Base-by-base conservation (phyloP, 2,113 vertebrate species). In the Columbina picui region DNA sequence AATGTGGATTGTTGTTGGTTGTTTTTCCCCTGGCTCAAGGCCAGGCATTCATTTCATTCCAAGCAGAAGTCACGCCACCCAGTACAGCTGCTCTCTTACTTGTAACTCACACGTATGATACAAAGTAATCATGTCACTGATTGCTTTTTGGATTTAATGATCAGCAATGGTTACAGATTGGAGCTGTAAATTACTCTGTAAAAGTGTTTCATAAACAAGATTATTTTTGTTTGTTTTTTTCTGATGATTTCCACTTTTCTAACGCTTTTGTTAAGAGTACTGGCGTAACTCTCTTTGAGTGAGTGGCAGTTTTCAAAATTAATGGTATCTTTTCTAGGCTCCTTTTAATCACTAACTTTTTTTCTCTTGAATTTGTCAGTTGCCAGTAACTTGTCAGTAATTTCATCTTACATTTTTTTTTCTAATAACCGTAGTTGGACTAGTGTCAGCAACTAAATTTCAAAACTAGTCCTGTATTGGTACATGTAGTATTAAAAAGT, bases 61-160 rank as follows among this genome's bases (percentile, higher is more conserved):
- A 71, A 74, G 83, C 67, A 81, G 57, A 84, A 85, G 61, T 85
- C 63, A 11, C 59, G 56, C 41, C 74, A 27, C 55, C 60, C 65
- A 78, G 36, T 85, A 61, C 85, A 94, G 87, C 95, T 94, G 89
- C 83, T 32, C 20, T 82, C 69, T 84, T 50, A 32, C 55, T 87
- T 87, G 38, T 41, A 59, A 30, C 29, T 88, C 36, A 47, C 13
- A 5, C 45, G 6, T 55, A 20, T 53, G 25, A 43, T 61, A 75
- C 79, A 90, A 69, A 95, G 50, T 73, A 82, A 78, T 87, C 6
- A 14, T 67, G 64, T 55, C 69, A 84, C 3, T 5, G 7, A 68
- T 76, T 90, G 49, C 73, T 73, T 80, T 88, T 86, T 52, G 27
- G 27, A 84, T 77, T 52, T 68, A n/a, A 34, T 56, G 19, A 60